These are phyloP conservation scores for Lamellibrachia columna DNA, from an alignment of 2,888 invertebrate species.

Conservation along the genomic window DNA sequence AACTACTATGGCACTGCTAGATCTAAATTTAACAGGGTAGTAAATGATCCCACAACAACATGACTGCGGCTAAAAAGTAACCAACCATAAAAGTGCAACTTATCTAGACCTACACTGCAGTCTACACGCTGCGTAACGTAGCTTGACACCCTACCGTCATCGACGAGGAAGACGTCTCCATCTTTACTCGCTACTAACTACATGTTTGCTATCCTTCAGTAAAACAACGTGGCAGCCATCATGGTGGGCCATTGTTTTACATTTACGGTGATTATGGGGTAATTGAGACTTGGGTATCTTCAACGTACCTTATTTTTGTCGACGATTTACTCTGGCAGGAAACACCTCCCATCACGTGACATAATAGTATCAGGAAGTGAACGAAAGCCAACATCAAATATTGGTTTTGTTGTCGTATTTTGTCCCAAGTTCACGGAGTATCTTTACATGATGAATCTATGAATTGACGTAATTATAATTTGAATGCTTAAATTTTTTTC, in stretches of 20 bases:
- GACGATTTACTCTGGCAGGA: conserved; percentile 10
- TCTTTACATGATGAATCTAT: background rate
- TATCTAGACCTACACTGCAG: background rate
- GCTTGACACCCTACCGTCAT: background rate
- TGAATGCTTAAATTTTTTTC: too few species aligned
- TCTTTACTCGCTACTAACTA: background rate
- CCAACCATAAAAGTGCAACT: background rate
- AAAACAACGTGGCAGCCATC: background rate
- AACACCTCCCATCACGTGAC: conserved; percentile 11
- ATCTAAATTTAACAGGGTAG: background rate
- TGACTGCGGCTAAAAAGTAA: background rate
- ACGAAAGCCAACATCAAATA: background rate
- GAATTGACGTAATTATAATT: too few species aligned
- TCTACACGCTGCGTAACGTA: background rate
- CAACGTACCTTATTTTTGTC: conserved; percentile 8
- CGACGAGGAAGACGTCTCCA: background rate
- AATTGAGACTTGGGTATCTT: background rate
- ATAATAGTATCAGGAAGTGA: conserved; percentile 12
- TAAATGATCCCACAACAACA: background rate
- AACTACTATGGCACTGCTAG: too few species aligned
- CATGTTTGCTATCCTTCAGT: background rate
- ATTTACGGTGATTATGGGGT: background rate
- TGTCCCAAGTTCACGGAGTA: background rate
- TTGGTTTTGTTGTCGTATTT: conserved; percentile 16
- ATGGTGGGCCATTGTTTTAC: background rate